Evolutionary conservation across 2,888 invertebrate genomes (phyloP).

Genomic region (Pherbina coryleti): DNA sequence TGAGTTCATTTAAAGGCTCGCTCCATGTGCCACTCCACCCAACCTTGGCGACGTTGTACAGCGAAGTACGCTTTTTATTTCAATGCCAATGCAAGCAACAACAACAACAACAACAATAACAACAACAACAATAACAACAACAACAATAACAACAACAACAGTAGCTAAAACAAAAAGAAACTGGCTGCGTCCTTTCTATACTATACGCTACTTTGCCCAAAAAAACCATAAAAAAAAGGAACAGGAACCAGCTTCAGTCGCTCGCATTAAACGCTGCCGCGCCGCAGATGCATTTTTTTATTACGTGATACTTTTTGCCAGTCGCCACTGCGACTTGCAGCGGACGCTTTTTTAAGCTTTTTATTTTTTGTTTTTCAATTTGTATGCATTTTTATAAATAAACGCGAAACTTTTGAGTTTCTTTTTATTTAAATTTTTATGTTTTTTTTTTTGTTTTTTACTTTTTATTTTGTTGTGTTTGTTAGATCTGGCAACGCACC

Average conservation of each 20-base stretch:
- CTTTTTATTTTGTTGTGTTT: constrained; percentile 28
- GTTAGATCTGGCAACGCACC: constrained; percentile 49
- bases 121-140: constrained; percentile 18
- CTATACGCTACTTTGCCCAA: neutral
- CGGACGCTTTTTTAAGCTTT: neutral
- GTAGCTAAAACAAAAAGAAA: constrained; percentile 13
- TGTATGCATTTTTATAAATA: constrained; percentile 15
- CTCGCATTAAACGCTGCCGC: neutral
- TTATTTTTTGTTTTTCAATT: neutral
- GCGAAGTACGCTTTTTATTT: neutral
- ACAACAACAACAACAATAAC: constrained; percentile 25
- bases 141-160: constrained; percentile 1
- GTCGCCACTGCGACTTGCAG: neutral
- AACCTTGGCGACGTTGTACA: neutral
- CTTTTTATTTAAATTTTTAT: neutral
- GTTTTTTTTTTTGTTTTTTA: constrained; percentile 14
- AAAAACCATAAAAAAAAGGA: neutral
- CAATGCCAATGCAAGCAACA: constrained; percentile 32
- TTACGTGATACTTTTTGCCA: neutral
- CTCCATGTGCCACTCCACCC: neutral
- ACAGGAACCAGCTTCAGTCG: neutral
- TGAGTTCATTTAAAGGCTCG: neutral
- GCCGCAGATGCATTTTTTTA: neutral
- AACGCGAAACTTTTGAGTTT: neutral
- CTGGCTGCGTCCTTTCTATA: constrained; percentile 3